Base-by-base conservation (phyloP, 2,113 vertebrate species). In the Recurvirostra avosetta region DNA sequence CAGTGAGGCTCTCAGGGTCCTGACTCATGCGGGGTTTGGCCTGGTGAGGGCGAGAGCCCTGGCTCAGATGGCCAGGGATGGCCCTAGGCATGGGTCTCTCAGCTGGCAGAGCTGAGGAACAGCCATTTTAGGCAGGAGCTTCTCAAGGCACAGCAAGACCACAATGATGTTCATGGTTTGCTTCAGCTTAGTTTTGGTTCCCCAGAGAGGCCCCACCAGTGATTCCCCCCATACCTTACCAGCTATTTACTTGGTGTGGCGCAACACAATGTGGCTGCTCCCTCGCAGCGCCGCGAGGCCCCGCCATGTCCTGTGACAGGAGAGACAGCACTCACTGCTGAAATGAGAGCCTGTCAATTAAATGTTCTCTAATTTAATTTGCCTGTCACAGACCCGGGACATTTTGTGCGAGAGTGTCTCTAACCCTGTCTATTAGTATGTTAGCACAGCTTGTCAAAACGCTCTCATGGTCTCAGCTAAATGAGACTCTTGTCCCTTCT, bases 251-350 rank as follows among this genome's bases (percentile, higher is more conserved):
- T 75, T 1, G 0, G 34, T 18, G 8, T 3, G 7, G 50, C 2
- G 0, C 6, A 2, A 20, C 25, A 9, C 1, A 0, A 8, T 3
- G 0, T 7, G 76, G 34, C 73, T 23, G 49, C 15, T 41, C 10
- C 55, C 34, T 21, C 1, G 0, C 40, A 19, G 32, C 0, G 0
- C 56, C 18, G 23, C 0, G 0, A 59, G 50, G 41, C 19, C 14
- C 7, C 0, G 1, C 19, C 38, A 11, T 13, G 52, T 49, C 71
- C 82, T 23, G 4, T 61, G 52, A 10, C 40, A 30, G 30, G 30
- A 91, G 15, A 32, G 15, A 10, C 15, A 7, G 11, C 1, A 1
- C 41, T 55, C 25, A 4, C 73, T 62, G 61, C 63, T 8, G 1
- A n/a, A 56, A 36, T 0, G 0, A 38, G 6, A 80, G 52, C 30